Conservation (phyloP, 92 coral and sea anemone species). For the Phenganax marumi region DNA sequence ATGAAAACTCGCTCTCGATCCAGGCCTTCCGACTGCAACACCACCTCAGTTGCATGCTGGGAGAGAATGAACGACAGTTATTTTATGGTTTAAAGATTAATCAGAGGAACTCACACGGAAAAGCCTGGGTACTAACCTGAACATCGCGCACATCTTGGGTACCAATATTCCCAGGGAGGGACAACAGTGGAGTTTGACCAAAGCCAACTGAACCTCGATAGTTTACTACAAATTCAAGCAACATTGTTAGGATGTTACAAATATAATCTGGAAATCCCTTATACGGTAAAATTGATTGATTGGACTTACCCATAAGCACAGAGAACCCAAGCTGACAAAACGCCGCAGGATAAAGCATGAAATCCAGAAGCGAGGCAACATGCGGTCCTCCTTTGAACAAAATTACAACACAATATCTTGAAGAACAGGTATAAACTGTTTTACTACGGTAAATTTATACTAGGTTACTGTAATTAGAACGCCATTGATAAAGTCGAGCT, state of each 20-base stretch:
- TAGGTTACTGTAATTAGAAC: no score
- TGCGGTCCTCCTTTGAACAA: conserved; percentile 67
- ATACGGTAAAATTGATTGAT: not conserved
- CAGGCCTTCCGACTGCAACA: conserved; percentile 53
- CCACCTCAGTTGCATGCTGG: conserved; percentile 69
- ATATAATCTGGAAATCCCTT: not conserved
- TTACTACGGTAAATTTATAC: no score
- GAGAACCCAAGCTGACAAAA: conserved; percentile 84
- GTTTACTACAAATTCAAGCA: conserved; percentile 57
- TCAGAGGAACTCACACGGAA: not conserved
- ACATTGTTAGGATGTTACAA: not conserved
- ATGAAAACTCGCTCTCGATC: conserved; percentile 68
- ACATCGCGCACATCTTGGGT: conserved; percentile 84
- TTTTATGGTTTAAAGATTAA: not conserved
- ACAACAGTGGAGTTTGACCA: conserved; percentile 63
- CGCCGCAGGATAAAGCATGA: conserved; percentile 49
- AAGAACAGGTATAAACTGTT: no score
- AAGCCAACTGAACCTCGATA: conserved; percentile 85
- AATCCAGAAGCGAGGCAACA: conserved; percentile 44
- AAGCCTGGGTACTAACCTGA: conserved; percentile 55
- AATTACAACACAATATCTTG: not conserved
- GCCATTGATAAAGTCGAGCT: no score
- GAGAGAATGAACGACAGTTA: not conserved
- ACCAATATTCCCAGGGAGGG: conserved; percentile 76
- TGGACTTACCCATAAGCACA: conserved; percentile 64